A percentile compares a stretch with the other conserved stretches of the same genome.
Evolutionary conservation across 2,888 invertebrate species (phyloP).

Genomic region (Drosophila histrio): DNA sequence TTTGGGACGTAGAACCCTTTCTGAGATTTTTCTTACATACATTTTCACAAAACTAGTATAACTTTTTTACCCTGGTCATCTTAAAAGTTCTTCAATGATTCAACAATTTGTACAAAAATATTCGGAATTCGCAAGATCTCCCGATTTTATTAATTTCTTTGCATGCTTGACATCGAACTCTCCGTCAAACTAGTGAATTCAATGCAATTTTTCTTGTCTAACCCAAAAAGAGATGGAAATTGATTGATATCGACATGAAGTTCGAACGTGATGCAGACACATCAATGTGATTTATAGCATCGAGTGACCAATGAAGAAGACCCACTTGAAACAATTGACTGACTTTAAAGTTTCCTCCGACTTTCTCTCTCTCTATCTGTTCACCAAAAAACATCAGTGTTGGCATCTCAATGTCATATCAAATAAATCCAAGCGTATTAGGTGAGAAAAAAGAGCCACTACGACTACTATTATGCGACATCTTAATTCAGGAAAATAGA

Average conservation of each 20-base stretch:
- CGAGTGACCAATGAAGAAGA: neutral
- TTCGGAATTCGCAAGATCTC: no score
- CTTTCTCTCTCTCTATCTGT: neutral
- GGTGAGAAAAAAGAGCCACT: slow-evolving; percentile 17
- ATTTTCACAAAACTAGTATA: no score
- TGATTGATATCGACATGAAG: neutral
- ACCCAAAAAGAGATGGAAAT: neutral
- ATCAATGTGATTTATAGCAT: slow-evolving; percentile 7
- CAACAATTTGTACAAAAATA: no score
- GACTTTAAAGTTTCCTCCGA: neutral
- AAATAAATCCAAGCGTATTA: slow-evolving; percentile 4
- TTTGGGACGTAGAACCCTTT: no score
- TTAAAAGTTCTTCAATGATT: no score
- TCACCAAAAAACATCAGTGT: no score
- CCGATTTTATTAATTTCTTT: neutral
- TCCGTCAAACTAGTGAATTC: neutral
- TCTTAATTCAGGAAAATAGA: neutral
- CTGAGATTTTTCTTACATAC: no score
- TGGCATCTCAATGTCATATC: neutral
- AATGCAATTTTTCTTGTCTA: neutral
- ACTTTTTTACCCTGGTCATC: no score
- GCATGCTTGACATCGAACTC: neutral
- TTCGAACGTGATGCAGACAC: neutral
- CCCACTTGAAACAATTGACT: neutral
- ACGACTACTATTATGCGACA: neutral